Evolutionary conservation across 1,140 invertebrate genomes (phyloP).

Genomic region (Cotesia glomerata): DNA sequence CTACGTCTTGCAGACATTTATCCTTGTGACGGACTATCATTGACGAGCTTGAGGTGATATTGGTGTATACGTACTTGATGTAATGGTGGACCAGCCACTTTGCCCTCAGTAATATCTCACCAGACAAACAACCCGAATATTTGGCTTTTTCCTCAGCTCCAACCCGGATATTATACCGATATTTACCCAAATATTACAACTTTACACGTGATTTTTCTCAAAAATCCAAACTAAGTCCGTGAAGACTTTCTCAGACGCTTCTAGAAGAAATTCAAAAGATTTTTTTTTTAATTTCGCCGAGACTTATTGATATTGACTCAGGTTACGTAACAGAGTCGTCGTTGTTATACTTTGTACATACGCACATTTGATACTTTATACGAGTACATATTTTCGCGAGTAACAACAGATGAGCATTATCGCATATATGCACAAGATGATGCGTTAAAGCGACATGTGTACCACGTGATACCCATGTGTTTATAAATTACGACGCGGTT

Average conservation of each 20-base stretch:
- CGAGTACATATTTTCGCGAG: neutral
- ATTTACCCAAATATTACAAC: constrained; percentile 34
- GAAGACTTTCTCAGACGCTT: too few species aligned
- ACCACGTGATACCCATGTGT: constrained; percentile 34
- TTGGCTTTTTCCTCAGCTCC: constrained; percentile 25
- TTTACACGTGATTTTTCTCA: too few species aligned
- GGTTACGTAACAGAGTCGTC: neutral
- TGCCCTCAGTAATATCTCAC: constrained; percentile 44
- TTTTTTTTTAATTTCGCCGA: too few species aligned
- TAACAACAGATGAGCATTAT: constrained; percentile 9
- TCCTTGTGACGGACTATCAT: neutral
- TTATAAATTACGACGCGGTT: constrained; percentile 38
- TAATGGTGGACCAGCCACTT: constrained; percentile 15
- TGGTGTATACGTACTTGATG: neutral
- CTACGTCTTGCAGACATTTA: neutral
- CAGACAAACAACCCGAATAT: constrained; percentile 41
- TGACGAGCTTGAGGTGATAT: neutral
- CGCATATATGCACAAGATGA: constrained; percentile 30
- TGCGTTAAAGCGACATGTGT: constrained; percentile 6
- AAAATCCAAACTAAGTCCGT: too few species aligned
- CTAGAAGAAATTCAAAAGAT: too few species aligned
- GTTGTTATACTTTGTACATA: neutral
- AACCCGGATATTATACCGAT: constrained; percentile 27
- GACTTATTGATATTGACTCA: neutral
- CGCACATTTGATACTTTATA: neutral